Evolutionary conservation across 1,140 invertebrate species (phyloP).

Genomic region (Drosophila tristis): DNA sequence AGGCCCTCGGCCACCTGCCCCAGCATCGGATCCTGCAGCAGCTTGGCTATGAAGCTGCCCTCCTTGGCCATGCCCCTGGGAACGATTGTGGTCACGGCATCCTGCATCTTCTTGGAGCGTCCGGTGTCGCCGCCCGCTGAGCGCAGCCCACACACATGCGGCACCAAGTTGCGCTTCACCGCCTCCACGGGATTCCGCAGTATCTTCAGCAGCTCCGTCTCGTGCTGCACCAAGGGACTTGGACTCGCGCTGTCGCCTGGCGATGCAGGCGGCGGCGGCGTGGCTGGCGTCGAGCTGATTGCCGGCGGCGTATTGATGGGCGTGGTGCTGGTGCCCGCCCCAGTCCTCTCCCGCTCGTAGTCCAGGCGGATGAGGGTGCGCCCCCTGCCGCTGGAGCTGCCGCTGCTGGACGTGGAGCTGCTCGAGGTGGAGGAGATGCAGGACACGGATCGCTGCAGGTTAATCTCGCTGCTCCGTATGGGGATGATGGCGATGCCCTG

Average conservation of each 20-base stretch:
- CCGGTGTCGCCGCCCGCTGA: constrained; percentile 15
- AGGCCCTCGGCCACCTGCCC: constrained; percentile 86
- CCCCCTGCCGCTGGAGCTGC: constrained; percentile 61
- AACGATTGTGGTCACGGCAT: background rate
- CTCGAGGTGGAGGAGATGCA: constrained; percentile 79
- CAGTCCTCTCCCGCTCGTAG: constrained; percentile 64
- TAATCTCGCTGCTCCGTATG: constrained; percentile 68
- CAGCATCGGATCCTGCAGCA: constrained; percentile 87
- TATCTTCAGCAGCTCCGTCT: constrained; percentile 85
- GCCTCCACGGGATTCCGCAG: constrained; percentile 89
- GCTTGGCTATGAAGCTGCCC: constrained; percentile 85
- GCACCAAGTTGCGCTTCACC: constrained; percentile 88
- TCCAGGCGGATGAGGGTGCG: constrained; percentile 76
- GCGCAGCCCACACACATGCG: constrained; percentile 88
- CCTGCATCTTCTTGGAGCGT: constrained; percentile 49
- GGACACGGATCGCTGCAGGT: constrained; percentile 74
- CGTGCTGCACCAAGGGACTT: constrained; percentile 62
- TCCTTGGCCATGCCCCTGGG: constrained; percentile 14
- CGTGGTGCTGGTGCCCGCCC: constrained; percentile 52
- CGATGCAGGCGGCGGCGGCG: constrained; percentile 23
- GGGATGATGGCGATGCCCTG: constrained; percentile 73
- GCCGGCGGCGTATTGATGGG: constrained; percentile 59
- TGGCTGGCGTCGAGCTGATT: constrained; percentile 52
- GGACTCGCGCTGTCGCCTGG: background rate
- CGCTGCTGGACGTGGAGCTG: constrained; percentile 70